Evolutionary conservation across 2,797 vertebrate species (phyloP).

Genomic region (Spheniscus humboldti): DNA sequence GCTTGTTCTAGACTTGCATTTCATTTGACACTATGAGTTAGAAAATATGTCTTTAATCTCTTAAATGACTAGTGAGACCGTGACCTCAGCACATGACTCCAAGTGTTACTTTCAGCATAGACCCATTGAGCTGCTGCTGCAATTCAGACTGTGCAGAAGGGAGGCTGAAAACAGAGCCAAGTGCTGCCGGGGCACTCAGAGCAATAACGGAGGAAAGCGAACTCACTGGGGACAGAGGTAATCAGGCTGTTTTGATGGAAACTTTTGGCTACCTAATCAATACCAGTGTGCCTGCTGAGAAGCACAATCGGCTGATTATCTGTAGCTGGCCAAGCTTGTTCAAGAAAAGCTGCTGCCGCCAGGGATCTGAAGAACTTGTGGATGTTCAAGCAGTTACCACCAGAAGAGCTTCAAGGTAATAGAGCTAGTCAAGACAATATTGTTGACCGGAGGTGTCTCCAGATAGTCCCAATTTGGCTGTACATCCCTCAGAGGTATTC

Average conservation of each 20-base stretch:
- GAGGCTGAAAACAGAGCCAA: background rate
- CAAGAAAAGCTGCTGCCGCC: background rate
- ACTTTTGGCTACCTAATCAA: background rate
- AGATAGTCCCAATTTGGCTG: background rate
- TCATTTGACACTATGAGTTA: background rate
- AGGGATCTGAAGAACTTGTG: background rate
- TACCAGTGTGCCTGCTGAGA: background rate
- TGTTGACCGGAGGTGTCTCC: background rate
- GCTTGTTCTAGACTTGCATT: background rate
- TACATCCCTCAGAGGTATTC: background rate
- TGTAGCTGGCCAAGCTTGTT: background rate
- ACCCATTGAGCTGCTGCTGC: background rate
- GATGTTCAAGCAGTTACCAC: background rate
- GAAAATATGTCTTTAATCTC: background rate
- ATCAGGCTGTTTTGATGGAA: background rate
- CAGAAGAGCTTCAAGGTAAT: background rate
- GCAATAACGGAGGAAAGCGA: background rate
- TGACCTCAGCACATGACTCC: background rate
- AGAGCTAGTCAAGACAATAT: background rate
- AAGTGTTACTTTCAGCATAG: background rate
- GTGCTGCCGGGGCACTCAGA: rapidly evolving
- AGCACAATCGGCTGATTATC: background rate
- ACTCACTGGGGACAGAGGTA: background rate
- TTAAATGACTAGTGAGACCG: background rate
- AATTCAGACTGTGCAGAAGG: background rate